Evolutionary conservation across 2,797 vertebrate genomes (phyloP).

Genomic region (Artibeus lituratus): DNA sequence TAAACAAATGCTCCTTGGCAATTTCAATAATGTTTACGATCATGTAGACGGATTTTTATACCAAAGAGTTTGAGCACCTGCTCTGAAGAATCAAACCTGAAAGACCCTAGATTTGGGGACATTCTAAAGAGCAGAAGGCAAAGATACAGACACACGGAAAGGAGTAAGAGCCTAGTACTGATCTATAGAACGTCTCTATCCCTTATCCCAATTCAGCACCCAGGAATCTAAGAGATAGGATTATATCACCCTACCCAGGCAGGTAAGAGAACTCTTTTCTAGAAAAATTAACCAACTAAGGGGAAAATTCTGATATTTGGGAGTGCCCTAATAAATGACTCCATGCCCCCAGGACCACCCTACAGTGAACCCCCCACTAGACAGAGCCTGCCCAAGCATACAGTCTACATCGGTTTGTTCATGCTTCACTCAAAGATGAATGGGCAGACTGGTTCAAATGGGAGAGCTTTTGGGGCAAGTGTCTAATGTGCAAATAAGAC

Average conservation of each 20-base stretch:
- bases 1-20: neutral
- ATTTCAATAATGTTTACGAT: neutral
- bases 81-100: neutral
- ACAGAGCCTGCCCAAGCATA: neutral
- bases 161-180: neutral
- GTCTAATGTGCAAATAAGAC: neutral
- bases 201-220: neutral
- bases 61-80: neutral
- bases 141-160: neutral
- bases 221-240: neutral
- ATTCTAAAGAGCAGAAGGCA: neutral
- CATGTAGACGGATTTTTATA: neutral
- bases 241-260: neutral
- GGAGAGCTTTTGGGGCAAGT: neutral
- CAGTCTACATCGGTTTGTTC: neutral
- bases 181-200: neutral
- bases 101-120: neutral
- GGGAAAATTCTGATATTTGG: neutral
- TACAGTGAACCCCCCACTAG: neutral
- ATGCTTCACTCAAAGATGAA: neutral
- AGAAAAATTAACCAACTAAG: neutral
- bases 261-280: neutral
- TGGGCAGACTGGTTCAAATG: neutral
- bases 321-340: neutral
- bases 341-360: neutral